Evolutionary conservation across 2,797 vertebrate species (phyloP), one percentile per base, ranked within the genome.

Genomic region (Semaprochilodus insignis): DNA sequence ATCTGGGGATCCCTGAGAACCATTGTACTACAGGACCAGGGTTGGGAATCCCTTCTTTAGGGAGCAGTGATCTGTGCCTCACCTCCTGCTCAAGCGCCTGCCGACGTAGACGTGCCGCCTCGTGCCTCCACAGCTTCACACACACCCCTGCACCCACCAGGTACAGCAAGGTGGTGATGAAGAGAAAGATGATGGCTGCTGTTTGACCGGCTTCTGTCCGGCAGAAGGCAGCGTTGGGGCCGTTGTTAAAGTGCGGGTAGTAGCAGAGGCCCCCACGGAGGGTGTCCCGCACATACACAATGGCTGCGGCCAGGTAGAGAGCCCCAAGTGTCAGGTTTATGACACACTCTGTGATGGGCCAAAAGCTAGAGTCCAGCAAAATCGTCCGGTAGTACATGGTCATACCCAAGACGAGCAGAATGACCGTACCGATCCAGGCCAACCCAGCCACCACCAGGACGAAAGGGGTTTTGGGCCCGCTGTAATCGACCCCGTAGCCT

Each of bases 311-410:
- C 90, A 99, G 85, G 75, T 97, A 98, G 4, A 99, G 91, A 59
- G 96, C 67, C 0, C 94, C 97, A 88, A 98, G 60, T 19, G 92
- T 93, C 19, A 97, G 78, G 5, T 98, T 99, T 74, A 99, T 93
- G 3, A 94, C 90, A 0, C 96, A 96, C 87, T 99, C 98, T 0
- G 97, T 98, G 48, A 98, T 87, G 0, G 98, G 97, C 97, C 97
- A 99, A 97, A 97, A 99, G 54, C 63, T 93, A 0, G 98, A 97
- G 88, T 98, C 97, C 2, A 99, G 90, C 6, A 99, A 96, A 84
- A 99, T 97, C 54, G 96, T 96, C 54, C 97, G 95, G 88, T 99
- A 99, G 88, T 99, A 99, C 89, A 98, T 92, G 8, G 95, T 96
- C 96, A 99, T 96, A 57, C 98, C 97, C 13, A 99, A 93, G 13